Evolutionary conservation across 1,140 invertebrate species (phyloP), one percentile per base, ranked within the genome.

Genomic region (Penaeus japonicus): DNA sequence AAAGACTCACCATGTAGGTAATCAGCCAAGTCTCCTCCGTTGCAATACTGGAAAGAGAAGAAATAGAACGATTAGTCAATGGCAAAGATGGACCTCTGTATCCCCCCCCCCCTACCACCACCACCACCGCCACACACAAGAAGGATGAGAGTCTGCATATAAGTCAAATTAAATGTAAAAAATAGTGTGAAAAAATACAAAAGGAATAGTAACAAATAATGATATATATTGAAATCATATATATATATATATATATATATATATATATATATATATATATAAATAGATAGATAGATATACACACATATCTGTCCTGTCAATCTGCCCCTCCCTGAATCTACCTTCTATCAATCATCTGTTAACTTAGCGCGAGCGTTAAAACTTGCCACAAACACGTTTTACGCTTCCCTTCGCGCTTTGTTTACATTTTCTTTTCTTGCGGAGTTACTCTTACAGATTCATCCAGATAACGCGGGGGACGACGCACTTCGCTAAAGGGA

Each of bases 11-110:
- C 95, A 92, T 95, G 95, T 89, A 99, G 94, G 94, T 99, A 99
- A 94, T 99, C 99, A 39, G 98, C 98, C 92, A 99, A 94, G 93
- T 99, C 98, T 18, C 98, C 98, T 75, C 98, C 98, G 95, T 99
- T 99, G 93, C 98, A 99, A 93, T 98, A 99, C 95, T 99, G 92
- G 87, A 93, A 92, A 87, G 22, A 55, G n/a, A 70, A 81, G 53
- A 79, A 70, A 54, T 10, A 84, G 12, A 84, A 47, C 22, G 15
- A 27, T 70, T 17, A n/a, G 47, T 4, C n/a, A 39, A 5, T 73
- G 65, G 24, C 10, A 35, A 54, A 15, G 20, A 47, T 70, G 39
- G 47, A 27, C 22, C 24, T 22, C 17, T n/a, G 27, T 54, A 5
- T 30, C 2, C 24, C 62, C 7, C n/a, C 57, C 18, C 57, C n/a